Percentiles rank a stretch among this genome's conserved stretches.
phyloP scores from a whole-genome alignment of 2,113 vertebrate genomes.

The Urocolius indicus region DNA sequence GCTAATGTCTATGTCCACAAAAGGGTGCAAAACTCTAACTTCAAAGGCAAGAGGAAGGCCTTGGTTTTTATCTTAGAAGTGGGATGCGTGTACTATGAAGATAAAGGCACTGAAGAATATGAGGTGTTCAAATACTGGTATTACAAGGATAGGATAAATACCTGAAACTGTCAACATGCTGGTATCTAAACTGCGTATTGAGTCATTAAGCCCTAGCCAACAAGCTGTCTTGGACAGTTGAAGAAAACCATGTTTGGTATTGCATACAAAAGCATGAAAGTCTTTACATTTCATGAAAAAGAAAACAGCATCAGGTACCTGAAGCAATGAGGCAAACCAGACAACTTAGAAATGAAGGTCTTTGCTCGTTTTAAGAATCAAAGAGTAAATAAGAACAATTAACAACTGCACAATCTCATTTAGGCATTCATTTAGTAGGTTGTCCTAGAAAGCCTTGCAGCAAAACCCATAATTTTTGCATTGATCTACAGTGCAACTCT shows the following conservation, averaged over 20 bases:
- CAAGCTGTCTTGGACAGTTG: not conserved
- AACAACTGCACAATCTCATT: not conserved
- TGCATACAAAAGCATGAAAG: not conserved
- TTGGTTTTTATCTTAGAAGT: not conserved
- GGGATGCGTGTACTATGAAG: not conserved
- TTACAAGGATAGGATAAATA: not conserved
- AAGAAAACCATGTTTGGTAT: not conserved
- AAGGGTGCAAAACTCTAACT: not conserved
- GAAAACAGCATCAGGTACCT: not conserved
- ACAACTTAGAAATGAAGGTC: not conserved
- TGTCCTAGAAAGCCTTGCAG: not conserved
- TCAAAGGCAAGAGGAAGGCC: not conserved
- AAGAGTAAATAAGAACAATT: not conserved
- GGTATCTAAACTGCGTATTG: not conserved
- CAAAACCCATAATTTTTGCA: not conserved
- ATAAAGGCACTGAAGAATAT: not conserved
- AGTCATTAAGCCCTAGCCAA: not conserved
- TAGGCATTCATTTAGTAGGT: not conserved
- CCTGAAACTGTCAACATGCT: not conserved
- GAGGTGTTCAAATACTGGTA: not conserved
- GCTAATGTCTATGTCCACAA: not conserved
- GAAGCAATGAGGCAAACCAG: not conserved
- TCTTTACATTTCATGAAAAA: not conserved
- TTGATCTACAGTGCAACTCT: not conserved
- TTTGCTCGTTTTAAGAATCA: not conserved